A percentile compares a stretch with the other conserved stretches of the same genome.
phyloP scores from a whole-genome alignment of 64 coral and sea anemone genomes.

The Porites lutea region DNA sequence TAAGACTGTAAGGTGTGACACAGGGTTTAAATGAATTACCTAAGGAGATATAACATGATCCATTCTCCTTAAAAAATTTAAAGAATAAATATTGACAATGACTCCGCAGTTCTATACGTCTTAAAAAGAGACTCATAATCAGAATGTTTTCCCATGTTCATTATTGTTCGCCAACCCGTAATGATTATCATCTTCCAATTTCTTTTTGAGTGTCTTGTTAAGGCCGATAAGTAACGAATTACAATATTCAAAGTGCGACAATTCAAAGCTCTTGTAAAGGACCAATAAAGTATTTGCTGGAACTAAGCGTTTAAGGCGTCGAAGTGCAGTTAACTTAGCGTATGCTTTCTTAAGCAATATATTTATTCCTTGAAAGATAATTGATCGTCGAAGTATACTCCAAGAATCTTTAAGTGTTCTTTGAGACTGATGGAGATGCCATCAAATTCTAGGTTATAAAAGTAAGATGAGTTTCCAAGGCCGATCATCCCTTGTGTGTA shows the following conservation, averaged over 20 bases:
- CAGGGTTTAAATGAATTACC: no score
- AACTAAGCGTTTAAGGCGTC: constrained; percentile 48
- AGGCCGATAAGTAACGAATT: background rate
- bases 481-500: no score
- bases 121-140: constrained; percentile 19
- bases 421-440: no score
- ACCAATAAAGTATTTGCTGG: background rate
- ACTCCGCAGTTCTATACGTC: no score
- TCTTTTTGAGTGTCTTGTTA: constrained; percentile 31
- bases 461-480: no score
- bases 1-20: no score
- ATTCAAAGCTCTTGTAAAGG: constrained; percentile 22
- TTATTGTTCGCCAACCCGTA: constrained; percentile 68
- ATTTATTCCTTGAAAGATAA: constrained; percentile 57
- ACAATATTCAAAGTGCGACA: constrained; percentile 38
- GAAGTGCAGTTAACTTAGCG: constrained; percentile 57
- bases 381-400: background rate
- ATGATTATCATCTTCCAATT: constrained; percentile 68
- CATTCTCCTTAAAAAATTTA: no score
- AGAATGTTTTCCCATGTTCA: constrained; percentile 54
- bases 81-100: no score
- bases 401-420: constrained; percentile 21
- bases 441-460: no score
- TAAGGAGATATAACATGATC: no score
- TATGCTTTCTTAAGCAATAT: constrained; percentile 56